Base-by-base conservation (phyloP, 2,888 invertebrate genomes). In the Amblyjoppa fuscipennis region DNA sequence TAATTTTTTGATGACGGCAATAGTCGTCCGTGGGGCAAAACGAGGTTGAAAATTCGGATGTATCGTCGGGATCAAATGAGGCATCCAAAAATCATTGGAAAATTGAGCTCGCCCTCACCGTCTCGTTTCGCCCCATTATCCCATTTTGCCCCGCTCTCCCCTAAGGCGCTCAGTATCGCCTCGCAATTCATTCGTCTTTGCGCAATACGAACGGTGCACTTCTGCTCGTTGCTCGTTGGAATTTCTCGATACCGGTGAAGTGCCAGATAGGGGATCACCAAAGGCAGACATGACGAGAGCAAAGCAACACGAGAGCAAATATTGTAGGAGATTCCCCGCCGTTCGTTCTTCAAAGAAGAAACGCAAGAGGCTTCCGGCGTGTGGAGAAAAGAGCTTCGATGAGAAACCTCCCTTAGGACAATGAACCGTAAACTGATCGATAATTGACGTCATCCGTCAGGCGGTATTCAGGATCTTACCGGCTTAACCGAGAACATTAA, bases 211-310 rank as follows among this genome's bases (percentile, higher is more conserved):
- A 25, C 59, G 59, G 59, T 13, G 28, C 59, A 59, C 28, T 59
- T 59, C 28, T 59, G 59, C 11, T 59, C 59, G 28, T 59, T 59
- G 25, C 25, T 4, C 28, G 59, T 9, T 28, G 59, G 59, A 59
- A 59, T 59, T 59, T 59, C 20, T 59, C 59, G 59, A 59, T 59
- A 25, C 56, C 56, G 56, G 20, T 56, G 56, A 56, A 56, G 56
- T 25, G 25, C 28, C 25, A 28, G 59, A 28, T 25, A 11, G 4
- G 11, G 11, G 28, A 64, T n/a, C 20, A 16, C n/a, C 64, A 34
- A 64, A 64, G 34, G 34, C 16, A 64, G 34, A 31, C 16, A 3
- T 16, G 64, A 38, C 64, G n/a, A 16, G 25, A 16, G 31, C 16
- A 16, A 61, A 61, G 31, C 20, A 34, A 34, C 64, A 31, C 38